Evolutionary conservation across 2,113 vertebrate species (phyloP), one percentile per base, ranked within the genome.

Genomic region (Cromileptes altivelis): DNA sequence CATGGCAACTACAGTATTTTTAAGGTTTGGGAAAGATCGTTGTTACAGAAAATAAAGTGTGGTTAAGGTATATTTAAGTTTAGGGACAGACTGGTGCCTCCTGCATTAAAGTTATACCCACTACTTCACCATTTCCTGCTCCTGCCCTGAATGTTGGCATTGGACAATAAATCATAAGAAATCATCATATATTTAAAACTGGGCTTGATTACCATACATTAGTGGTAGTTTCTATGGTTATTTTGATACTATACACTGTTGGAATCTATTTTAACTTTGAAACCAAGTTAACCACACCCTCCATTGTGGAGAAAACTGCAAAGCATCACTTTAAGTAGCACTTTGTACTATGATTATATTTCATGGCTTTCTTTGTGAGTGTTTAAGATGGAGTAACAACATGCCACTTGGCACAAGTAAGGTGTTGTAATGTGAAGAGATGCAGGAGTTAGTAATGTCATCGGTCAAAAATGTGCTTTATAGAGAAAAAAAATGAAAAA

Each of bases 371-470:
- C 70, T 68, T 8, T 61, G 6, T 10, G 49, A 63, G 55, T 47
- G 42, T 52, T 70, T 78, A 50, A 17, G 8, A 60, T 57, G 62
- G 63, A 52, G 78, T 60, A 57, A 76, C 13, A 17, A 78, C 18
- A 23, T 53, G 53, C 42, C 65, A 63, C 60, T 70, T 69, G 21
- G n/a, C 13, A 70, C 23, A 18, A 30, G 30, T 67, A 80, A 82
- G 69, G 55, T 80, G 80, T 69, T 80, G 71, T 75, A 82, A 77
- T 77, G 64, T 64, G 65, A 64, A 61, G 60, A 70, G 70, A 87
- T 71, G 76, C 40, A 64, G 45, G 21, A 64, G 76, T 69, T 37
- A 5, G 19, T 74, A 25, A 70, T 62, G 76, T 90, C 78, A 85
- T 40, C 15, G 4, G 64, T 72, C n/a, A 80, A 56, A 88, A 88